Evolutionary conservation across 2,797 vertebrate species (phyloP), one percentile per base, ranked within the genome.

Genomic region (Tiaroga cobitis): DNA sequence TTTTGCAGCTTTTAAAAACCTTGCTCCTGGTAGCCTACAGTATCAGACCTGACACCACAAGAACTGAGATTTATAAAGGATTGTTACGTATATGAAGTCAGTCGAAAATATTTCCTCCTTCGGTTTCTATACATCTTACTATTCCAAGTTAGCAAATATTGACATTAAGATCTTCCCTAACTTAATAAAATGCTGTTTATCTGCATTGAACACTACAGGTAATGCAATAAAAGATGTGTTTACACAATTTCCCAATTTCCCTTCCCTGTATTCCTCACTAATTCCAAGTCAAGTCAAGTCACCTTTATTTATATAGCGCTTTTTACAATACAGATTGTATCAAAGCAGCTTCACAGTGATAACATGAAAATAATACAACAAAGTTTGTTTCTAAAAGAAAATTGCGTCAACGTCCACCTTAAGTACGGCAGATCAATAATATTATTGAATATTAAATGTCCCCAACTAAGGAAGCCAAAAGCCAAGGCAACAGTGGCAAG

Each of bases 141-240:
- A 37, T 32, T 82, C 8, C 8, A 70, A 56, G 6, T 41, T 15
- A 18, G 6, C 4, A 68, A 68, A 37, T 68, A 51, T 68, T 51
- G 51, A 41, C 37, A 34, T 21, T 24, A 10, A 16, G 2, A 41
- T 73, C 5, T 32, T 51, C 24, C 32, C 8, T 39, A 26, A 65
- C 32, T 37, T 75, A 11, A 67, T 75, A 11, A 67, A 76, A 74
- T n/a, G 5, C 9, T 26, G 61, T 83, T 67, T 65, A 41, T 75
- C 59, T 73, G 8, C 10, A 83, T 37, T 49, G 41, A 51, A 15
- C 4, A 4, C 29, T 26, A 11, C 4, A 32, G n/a, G 26, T 65
- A 56, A 34, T 56, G 34, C 46, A 56, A 81, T 29, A 10, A 70
- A 56, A 70, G 11, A 49, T 49, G 49, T 61, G 29, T 82, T 82